Conservation (phyloP, 2,888 invertebrate genomes). For the Mimachlamys varia region DNA sequence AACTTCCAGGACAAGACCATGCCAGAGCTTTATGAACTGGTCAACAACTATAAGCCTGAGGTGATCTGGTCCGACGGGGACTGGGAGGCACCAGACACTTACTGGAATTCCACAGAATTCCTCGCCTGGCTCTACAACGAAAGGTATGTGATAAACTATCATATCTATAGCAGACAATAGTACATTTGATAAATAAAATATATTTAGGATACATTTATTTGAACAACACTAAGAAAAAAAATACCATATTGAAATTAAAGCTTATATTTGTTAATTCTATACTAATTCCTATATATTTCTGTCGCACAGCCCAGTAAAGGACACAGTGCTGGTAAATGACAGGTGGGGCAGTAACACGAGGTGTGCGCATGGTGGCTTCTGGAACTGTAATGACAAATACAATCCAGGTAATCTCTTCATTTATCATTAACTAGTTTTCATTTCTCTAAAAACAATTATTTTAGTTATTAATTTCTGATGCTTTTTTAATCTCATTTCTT, state of each 20-base stretch:
- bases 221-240: no score
- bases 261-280: no score
- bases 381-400: slow-evolving; percentile 92
- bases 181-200: no score
- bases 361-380: slow-evolving; percentile 95
- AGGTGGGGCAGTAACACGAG: slow-evolving; percentile 92
- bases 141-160: slow-evolving; percentile 66
- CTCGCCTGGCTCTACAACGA: slow-evolving; percentile 82
- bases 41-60: slow-evolving; percentile 79
- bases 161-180: no score
- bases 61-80: slow-evolving; percentile 84
- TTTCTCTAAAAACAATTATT: no score
- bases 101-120: slow-evolving; percentile 81
- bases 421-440: no score
- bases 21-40: slow-evolving; percentile 88
- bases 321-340: slow-evolving; percentile 95
- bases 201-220: no score
- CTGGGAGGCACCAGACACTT: slow-evolving; percentile 88
- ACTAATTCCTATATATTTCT: neutral
- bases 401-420: slow-evolving; percentile 86
- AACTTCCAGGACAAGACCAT: slow-evolving; percentile 75
- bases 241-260: no score
- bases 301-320: slow-evolving; percentile 85
- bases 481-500: no score
- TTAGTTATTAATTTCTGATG: no score